Evolutionary conservation across 1,140 invertebrate genomes (phyloP), one percentile per base, ranked within the genome.

Genomic region (Trichoplusia ni): DNA sequence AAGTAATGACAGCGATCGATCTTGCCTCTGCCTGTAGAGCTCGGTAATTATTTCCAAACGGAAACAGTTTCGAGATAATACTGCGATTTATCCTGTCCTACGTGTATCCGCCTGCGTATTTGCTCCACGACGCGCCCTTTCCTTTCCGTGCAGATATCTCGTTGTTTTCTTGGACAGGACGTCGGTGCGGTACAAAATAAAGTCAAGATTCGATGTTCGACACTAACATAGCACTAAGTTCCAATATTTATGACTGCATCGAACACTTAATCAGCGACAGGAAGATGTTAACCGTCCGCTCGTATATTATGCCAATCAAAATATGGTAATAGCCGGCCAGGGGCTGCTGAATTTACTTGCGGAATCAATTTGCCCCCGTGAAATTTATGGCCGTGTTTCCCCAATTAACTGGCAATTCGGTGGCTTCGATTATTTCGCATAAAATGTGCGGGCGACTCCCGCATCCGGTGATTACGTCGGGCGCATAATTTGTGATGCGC

Each of bases 321-420:
- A 82, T 88, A 84, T 87, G 87, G 70, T 84, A 86, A 88, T 89
- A 51, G 42, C 53, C 23, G 35, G 23, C 31, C 56, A 69, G 61
- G 58, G 53, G 53, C 69, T 65, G 62, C 53, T 71, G 59, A 59
- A 69, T 67, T 67, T 64, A 64, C 69, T 73, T 64, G 74, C 72
- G 63, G 77, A 85, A 82, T 86, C 82, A 87, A 87, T 88, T 87
- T 84, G 79, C 73, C 66, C 64, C 69, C 61, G 66, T 63, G 69
- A 73, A 77, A 86, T 87, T 87, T 87, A 88, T 83, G 75, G 71
- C 71, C 83, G 67, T 87, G 85, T 86, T 79, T 75, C 78, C 56
- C 71, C 85, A 88, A 90, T 90, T 89, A 89, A 84, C 86, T 82
- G 82, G 75, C 80, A 83, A 88, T 89, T 88, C 86, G 84, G 84